Percentiles rank a stretch among this genome's conserved stretches.
These are phyloP conservation scores for Aspidoscelis tigris DNA, from an alignment of 2,113 vertebrate genomes.

Conservation along the genomic window DNA sequence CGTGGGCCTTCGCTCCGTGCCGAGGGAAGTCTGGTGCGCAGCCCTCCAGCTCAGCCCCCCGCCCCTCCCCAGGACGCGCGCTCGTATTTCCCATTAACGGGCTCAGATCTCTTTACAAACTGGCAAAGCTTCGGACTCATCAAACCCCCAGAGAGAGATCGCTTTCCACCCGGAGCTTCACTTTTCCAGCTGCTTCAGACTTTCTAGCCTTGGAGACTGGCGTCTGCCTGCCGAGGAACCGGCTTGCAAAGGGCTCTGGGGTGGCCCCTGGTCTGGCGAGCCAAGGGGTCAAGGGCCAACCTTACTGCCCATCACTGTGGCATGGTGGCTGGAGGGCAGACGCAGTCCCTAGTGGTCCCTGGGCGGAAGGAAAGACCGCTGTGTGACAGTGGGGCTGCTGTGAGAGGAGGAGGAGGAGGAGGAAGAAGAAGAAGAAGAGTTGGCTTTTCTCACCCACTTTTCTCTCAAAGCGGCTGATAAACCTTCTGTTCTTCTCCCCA, in stretches of 20 bases:
- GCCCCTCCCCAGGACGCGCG: neutral
- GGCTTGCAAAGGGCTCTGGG: neutral
- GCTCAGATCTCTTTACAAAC: neutral
- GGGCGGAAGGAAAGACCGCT: too few species aligned
- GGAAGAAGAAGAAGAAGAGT: too few species aligned
- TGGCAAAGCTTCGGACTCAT: neutral
- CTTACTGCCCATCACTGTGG: neutral
- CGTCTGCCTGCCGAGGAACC: neutral
- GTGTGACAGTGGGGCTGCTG: too few species aligned
- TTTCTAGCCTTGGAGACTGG: neutral
- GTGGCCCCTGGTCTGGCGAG: neutral
- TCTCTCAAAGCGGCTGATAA: too few species aligned
- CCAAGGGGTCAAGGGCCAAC: neutral
- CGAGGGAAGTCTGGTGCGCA: neutral
- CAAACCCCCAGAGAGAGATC: neutral
- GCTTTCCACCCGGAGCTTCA: neutral
- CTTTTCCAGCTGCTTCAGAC: neutral
- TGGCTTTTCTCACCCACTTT: too few species aligned
- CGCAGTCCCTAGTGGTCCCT: too few species aligned
- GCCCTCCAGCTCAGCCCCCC: neutral
- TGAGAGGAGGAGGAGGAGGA: too few species aligned
- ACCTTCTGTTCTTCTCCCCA: too few species aligned
- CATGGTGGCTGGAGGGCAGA: neutral
- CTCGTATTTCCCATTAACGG: neutral
- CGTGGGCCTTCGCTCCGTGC: too few species aligned